These are phyloP conservation scores for Contarinia nasturtii DNA, from an alignment of 1,140 invertebrate species.

Conservation along the genomic window DNA sequence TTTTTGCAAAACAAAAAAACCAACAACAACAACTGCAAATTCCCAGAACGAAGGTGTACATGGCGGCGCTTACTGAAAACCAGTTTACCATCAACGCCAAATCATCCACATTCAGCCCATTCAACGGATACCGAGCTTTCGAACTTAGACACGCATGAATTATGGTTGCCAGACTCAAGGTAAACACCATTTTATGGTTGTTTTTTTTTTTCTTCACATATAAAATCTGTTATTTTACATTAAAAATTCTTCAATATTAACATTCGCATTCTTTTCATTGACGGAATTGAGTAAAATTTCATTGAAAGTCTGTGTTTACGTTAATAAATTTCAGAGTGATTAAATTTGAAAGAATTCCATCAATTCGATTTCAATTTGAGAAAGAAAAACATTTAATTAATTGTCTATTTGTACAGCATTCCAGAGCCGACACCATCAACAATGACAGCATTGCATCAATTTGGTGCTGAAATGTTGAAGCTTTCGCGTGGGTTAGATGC, in stretches of 20 bases:
- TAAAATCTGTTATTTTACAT: too few relatives aligned
- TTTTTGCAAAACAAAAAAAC: neutral
- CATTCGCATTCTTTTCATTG: too few relatives aligned
- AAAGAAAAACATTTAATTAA: neutral
- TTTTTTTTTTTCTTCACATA: too few relatives aligned
- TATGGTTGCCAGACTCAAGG: conserved; percentile 58
- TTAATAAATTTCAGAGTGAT: too few relatives aligned
- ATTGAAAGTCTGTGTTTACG: too few relatives aligned
- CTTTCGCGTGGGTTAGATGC: conserved; percentile 53
- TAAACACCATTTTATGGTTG: conserved; percentile 8
- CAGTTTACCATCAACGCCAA: conserved; percentile 33
- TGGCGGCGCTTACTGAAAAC: conserved; percentile 37
- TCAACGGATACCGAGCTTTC: conserved; percentile 66
- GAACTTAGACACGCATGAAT: conserved; percentile 55
- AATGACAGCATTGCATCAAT: conserved; percentile 61
- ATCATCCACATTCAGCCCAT: conserved; percentile 46
- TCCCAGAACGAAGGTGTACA: conserved; percentile 38
- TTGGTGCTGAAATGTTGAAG: conserved; percentile 64
- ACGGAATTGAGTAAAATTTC: too few relatives aligned
- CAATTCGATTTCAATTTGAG: too few relatives aligned
- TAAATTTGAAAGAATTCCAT: too few relatives aligned
- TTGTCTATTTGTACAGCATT: conserved; percentile 8
- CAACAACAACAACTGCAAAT: too few relatives aligned
- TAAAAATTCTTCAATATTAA: too few relatives aligned
- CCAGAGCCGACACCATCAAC: conserved; percentile 53